Evolutionary conservation across 2,113 vertebrate species (phyloP).

Genomic region (Hystrix cristata): DNA sequence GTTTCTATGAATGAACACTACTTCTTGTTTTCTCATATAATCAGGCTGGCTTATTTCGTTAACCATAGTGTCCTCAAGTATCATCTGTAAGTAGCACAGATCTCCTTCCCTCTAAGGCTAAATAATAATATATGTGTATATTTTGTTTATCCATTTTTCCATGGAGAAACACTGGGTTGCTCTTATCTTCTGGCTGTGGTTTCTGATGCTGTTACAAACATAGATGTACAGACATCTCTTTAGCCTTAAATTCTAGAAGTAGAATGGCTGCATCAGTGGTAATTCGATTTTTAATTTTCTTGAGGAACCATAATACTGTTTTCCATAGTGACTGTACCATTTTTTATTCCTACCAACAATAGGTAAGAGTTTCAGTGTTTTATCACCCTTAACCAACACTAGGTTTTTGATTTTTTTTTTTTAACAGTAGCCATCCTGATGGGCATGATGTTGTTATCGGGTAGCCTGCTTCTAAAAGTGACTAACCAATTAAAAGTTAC

Average conservation of each 20-base stretch:
- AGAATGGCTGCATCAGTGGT: background rate
- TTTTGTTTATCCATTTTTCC: background rate
- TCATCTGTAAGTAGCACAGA: background rate
- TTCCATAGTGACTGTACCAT: background rate
- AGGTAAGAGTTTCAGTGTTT: background rate
- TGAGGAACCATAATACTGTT: background rate
- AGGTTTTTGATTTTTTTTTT: background rate
- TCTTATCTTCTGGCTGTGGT: background rate
- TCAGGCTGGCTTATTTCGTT: background rate
- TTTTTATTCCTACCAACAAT: background rate
- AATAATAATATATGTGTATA: background rate
- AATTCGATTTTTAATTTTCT: conserved; percentile 51
- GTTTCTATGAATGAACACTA: background rate
- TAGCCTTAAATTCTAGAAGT: background rate
- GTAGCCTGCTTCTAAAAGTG: no score
- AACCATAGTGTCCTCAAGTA: background rate
- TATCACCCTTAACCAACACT: background rate
- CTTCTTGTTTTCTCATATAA: background rate
- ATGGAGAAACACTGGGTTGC: background rate
- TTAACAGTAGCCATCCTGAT: background rate
- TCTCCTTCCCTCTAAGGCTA: background rate
- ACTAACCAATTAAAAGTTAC: no score
- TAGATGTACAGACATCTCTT: background rate
- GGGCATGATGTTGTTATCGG: background rate
- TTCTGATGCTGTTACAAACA: background rate